Percentiles rank a stretch among this genome's conserved stretches.
Evolutionary conservation across 2,797 vertebrate genomes (phyloP).

Genomic region (Setipinna tenuifilis): DNA sequence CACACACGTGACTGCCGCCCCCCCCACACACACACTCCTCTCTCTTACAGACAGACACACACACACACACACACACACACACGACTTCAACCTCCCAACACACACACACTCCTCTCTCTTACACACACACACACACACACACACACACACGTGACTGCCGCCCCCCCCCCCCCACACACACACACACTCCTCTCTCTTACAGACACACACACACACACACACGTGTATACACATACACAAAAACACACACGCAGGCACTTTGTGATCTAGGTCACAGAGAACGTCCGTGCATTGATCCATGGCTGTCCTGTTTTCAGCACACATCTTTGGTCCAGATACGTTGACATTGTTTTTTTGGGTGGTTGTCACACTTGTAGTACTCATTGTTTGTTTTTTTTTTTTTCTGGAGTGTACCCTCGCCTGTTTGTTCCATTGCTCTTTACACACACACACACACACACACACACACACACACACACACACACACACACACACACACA

Average conservation of each 20-base stretch:
- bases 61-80: too few species aligned
- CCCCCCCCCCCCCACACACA: not conserved
- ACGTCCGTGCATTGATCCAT: not conserved
- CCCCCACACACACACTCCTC: slow-evolving; percentile 20
- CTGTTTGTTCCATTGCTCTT: not conserved
- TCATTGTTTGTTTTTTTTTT: too few species aligned
- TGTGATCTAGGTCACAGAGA: not conserved
- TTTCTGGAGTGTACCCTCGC: too few species aligned
- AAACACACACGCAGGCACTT: not conserved
- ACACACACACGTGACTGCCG: not conserved
- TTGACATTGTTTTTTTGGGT: too few species aligned
- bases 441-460: slow-evolving; percentile 7
- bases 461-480: not conserved
- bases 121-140: not conserved
- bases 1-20: not conserved
- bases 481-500: slow-evolving; percentile 29
- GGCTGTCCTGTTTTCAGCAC: not conserved
- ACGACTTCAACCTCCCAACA: too few species aligned
- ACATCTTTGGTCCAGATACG: too few species aligned
- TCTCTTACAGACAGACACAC: too few species aligned
- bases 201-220: too few species aligned
- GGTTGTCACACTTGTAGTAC: too few species aligned
- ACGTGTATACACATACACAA: too few species aligned
- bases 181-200: slow-evolving; percentile 15
- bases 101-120: too few species aligned